Conservation (phyloP, 2,797 vertebrate genomes). For the Paguma larvata region DNA sequence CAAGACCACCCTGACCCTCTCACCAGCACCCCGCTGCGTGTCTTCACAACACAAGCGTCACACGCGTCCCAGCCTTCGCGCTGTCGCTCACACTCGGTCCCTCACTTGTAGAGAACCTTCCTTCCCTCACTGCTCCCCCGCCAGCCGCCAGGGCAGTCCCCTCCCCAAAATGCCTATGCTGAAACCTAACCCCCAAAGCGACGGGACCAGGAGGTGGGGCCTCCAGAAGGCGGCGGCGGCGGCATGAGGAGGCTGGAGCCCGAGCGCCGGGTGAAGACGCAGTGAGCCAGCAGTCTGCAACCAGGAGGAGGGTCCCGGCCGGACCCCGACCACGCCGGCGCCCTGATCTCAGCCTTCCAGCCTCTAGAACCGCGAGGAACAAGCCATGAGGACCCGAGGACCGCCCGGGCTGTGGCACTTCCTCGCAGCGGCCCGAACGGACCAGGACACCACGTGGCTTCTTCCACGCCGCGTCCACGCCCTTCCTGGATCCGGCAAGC, state of each 20-base stretch:
- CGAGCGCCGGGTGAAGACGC: background rate
- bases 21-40: too few relatives aligned
- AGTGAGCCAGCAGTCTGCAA: background rate
- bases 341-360: background rate
- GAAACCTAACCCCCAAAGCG: background rate
- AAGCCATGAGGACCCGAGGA: too few relatives aligned
- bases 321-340: background rate
- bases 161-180: background rate
- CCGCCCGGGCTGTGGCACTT: background rate
- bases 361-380: background rate
- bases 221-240: background rate
- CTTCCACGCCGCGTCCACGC: background rate
- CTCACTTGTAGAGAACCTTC: background rate
- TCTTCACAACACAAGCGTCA: background rate
- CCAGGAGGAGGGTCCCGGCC: too few relatives aligned
- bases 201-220: background rate
- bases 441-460: background rate
- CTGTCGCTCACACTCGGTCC: background rate
- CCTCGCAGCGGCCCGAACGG: rapidly evolving
- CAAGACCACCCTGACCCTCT: background rate
- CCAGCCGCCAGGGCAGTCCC: background rate
- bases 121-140: background rate
- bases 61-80: background rate
- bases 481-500: background rate
- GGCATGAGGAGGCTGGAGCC: background rate